These are phyloP conservation scores for Myotis davidii DNA, from an alignment of 2,113 vertebrate genomes.

Conservation along the genomic window DNA sequence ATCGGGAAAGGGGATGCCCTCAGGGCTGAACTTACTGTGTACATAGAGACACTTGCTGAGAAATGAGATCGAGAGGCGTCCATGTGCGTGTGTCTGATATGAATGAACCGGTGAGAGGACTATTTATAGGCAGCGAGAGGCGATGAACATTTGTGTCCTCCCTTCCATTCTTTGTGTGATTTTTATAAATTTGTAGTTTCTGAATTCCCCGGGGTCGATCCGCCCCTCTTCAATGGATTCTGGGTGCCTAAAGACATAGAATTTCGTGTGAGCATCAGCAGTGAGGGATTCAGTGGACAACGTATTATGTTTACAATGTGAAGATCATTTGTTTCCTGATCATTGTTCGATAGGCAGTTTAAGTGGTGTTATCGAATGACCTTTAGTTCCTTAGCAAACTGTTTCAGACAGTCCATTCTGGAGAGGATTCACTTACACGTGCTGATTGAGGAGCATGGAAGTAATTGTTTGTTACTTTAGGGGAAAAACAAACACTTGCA, in stretches of 20 bases:
- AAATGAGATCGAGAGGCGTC: constrained; percentile 68
- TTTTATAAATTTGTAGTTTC: constrained; percentile 66
- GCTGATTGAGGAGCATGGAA: constrained; percentile 50
- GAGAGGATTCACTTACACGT: constrained; percentile 74
- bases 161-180: constrained; percentile 59
- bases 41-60: constrained; percentile 54
- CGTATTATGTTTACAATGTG: constrained; percentile 36
- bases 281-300: constrained; percentile 70
- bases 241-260: constrained; percentile 30
- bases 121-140: constrained; percentile 69
- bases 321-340: constrained; percentile 69
- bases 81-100: constrained; percentile 58
- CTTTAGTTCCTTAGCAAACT: constrained; percentile 58
- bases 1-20: constrained; percentile 74
- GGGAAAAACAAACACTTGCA: constrained; percentile 64
- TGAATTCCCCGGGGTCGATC: constrained; percentile 44
- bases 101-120: constrained; percentile 51
- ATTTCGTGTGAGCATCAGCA: constrained; percentile 62
- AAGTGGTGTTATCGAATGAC: constrained; percentile 8
- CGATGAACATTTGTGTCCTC: constrained; percentile 66
- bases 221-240: constrained; percentile 4
- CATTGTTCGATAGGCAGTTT: constrained; percentile 68
- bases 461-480: constrained; percentile 73
- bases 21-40: constrained; percentile 74
- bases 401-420: constrained; percentile 64